Percentiles rank a stretch among this genome's conserved stretches.
Evolutionary conservation across 2,888 invertebrate genomes (phyloP).

Genomic region (Rosalia funebris): DNA sequence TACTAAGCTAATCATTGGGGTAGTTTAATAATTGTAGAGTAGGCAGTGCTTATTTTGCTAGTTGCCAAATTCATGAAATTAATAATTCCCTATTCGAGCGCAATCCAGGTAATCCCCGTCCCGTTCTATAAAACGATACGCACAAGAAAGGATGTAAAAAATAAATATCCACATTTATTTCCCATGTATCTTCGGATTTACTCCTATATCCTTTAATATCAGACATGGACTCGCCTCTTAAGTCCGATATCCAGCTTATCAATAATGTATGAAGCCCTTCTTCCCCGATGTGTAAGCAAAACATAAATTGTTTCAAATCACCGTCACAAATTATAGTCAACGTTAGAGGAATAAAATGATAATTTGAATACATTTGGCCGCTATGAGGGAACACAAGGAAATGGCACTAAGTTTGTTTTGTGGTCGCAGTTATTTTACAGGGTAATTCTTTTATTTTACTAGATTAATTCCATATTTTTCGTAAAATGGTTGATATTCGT

Average conservation of each 20-base stretch:
- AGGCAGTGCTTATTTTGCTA: too few species aligned
- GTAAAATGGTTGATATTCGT: too few species aligned
- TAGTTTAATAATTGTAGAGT: too few species aligned
- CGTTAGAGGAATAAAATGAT: slow-evolving; percentile 35
- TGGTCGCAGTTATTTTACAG: neutral
- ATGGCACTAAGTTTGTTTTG: neutral
- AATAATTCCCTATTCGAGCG: too few species aligned
- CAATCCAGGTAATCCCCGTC: too few species aligned
- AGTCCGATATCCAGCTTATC: slow-evolving; percentile 41
- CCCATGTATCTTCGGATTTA: slow-evolving; percentile 6
- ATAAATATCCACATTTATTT: slow-evolving; percentile 12
- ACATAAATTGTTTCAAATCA: slow-evolving; percentile 49
- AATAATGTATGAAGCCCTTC: slow-evolving; percentile 48
- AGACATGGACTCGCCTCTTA: slow-evolving; percentile 38
- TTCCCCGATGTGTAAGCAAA: slow-evolving; percentile 47
- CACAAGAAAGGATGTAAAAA: neutral
- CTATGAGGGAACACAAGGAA: slow-evolving; percentile 3
- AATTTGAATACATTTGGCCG: slow-evolving; percentile 35
- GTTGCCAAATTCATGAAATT: too few species aligned
- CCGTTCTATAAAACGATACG: too few species aligned
- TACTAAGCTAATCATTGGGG: too few species aligned
- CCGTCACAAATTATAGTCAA: slow-evolving; percentile 36
- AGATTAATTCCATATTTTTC: too few species aligned
- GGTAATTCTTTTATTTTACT: too few species aligned
- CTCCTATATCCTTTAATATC: slow-evolving; percentile 49